These are phyloP conservation scores for Malacoraja senta DNA, from an alignment of 2,797 vertebrate genomes.

Conservation along the genomic window DNA sequence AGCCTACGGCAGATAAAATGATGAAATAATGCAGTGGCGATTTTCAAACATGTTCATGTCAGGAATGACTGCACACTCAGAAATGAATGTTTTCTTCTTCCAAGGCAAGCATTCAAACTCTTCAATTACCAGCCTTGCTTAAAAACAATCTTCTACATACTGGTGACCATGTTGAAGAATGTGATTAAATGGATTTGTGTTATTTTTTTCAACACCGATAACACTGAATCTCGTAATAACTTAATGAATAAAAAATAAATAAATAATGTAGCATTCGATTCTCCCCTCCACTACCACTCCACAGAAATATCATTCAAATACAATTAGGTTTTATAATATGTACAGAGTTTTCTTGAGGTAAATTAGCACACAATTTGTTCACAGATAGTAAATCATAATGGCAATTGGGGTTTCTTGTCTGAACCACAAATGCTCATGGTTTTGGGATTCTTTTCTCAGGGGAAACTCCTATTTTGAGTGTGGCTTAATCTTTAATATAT, in stretches of 20 bases:
- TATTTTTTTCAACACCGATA: not conserved
- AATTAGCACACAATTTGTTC: not conserved
- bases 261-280: no score
- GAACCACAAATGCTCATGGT: no score
- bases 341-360: not conserved
- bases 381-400: not conserved
- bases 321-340: not conserved
- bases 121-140: not conserved
- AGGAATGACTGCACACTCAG: not conserved
- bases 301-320: not conserved
- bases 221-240: not conserved
- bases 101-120: not conserved
- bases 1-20: not conserved
- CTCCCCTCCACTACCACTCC: no score
- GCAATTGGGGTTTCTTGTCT: no score
- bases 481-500: no score
- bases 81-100: not conserved
- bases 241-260: not conserved
- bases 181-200: not conserved
- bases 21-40: not conserved
- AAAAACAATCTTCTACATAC: not conserved
- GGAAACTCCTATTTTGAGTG: no score
- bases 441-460: no score
- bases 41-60: not conserved
- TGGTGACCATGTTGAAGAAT: not conserved